Base-by-base conservation (phyloP, 2,113 vertebrate genomes). In the Gopherus flavomarginatus region DNA sequence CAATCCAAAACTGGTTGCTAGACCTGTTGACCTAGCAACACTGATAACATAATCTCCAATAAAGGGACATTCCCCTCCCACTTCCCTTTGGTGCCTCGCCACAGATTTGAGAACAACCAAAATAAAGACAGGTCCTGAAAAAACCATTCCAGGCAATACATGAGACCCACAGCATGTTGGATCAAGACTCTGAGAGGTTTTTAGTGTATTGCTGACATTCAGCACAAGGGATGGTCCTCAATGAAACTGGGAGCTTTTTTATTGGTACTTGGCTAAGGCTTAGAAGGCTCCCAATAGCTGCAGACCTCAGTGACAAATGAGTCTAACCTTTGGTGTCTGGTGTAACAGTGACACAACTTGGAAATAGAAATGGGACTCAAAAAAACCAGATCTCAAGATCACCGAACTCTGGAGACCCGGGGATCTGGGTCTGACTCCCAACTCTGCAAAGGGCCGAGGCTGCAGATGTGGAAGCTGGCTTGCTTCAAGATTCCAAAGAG, bases 401-500 rank as follows among this genome's bases (percentile, higher is more conserved):
- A 53, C 81, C 81, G 44, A 57, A 14, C 53, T 14, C 22, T 17
- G n/a, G 9, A 57, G 24, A 83, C 38, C 52, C 8, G 3, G 62
- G 35, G 35, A 69, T 14, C 35, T 38, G 50, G 35, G 78, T 29
- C 26, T 80, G 79, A 52, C 52, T 81, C 50, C 50, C 79, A 81
- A 52, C 50, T 52, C 79, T 82, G 26, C 35, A 38, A 82, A 82
- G 53, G 52, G 35, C 53, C 13, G 52, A 56, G 21, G 21, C 52
- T 42, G n/a, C n/a, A 56, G 35, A 50, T 24, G 17, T 8, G 22
- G n/a, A 56, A 24, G 0, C 31, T 1, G 6, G 49, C 49, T 57
- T 69, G n/a, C 88, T 6, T 38, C 0, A 0, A 17, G 27, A 42
- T 3, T 44, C 0, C 0, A 86, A 49, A 89, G 38, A 52, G 83